phyloP scores from a whole-genome alignment of 2,888 invertebrate genomes.

The Allacma fusca region DNA sequence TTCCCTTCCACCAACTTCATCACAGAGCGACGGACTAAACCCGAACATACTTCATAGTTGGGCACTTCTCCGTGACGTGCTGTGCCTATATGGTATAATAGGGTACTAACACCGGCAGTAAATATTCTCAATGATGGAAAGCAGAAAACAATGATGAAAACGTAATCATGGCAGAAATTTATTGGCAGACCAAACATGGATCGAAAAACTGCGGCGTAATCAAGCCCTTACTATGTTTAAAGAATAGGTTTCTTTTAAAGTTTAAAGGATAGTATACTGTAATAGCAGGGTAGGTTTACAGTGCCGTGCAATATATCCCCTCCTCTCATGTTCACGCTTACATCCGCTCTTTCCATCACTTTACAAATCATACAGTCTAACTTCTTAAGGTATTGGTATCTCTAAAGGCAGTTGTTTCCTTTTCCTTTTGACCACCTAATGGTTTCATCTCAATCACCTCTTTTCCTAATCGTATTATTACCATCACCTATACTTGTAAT shows the following conservation, averaged over 20 bases:
- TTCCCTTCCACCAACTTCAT: neutral
- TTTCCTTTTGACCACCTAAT: conserved; percentile 3
- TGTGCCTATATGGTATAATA: conserved; percentile 21
- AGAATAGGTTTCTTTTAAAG: neutral
- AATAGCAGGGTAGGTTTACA: neutral
- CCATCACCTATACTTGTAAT: neutral
- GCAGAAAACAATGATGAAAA: conserved; percentile 29
- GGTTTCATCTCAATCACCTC: conserved; percentile 2
- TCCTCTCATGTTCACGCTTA: no score
- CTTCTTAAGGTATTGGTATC: no score
- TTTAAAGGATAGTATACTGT: neutral
- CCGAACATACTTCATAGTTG: conserved; percentile 6
- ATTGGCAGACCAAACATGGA: conserved; percentile 25
- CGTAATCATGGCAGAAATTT: conserved; percentile 31
- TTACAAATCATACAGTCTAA: no score
- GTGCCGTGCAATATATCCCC: neutral
- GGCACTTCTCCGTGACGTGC: conserved; percentile 8
- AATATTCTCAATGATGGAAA: conserved; percentile 34
- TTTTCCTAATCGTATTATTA: neutral
- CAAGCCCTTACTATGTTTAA: conserved; percentile 4
- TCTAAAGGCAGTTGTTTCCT: neutral
- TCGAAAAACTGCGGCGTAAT: conserved; percentile 27
- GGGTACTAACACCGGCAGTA: conserved; percentile 16
- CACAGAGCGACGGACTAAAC: neutral
- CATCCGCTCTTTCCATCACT: no score